Evolutionary conservation across 2,888 invertebrate genomes (phyloP), one percentile per base, ranked within the genome.

Genomic region (Allolobophora icterica): DNA sequence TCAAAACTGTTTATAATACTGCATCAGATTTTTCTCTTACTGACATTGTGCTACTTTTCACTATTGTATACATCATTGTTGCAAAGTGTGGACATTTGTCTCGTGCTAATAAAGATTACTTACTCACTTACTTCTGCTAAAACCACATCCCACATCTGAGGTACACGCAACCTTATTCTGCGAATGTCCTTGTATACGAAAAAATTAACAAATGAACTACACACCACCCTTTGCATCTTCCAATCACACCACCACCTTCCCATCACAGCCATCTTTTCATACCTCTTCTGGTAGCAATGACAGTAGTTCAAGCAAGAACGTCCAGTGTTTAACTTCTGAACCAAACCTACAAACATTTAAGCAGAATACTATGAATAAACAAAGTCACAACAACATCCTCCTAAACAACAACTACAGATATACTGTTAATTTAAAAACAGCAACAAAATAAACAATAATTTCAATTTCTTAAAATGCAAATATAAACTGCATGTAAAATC

Each of bases 281-380:
- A 98, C 97, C 96, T 99, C 99, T 96, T 99, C 99, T 11, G 99
- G 99, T 94, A 99, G 96, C 42, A 99, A 97, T 90, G 97, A 98
- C 93, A 99, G 96, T 93, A 99, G 97, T 96, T 99, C 98, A 93
- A 99, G 95, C 92, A 99, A 96, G 45, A 98, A 98, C 96, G 97
- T 97, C 93, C 97, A 96, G 42, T 96, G 95, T 87, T 95, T 94
- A 30, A 94, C 93, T 92, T 94, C 94, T 58, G 92, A 93, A 87
- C 95, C 95, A 94, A 95, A 95, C 92, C 95, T 95, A 92, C 6
- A 71, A 30, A 71, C 71, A 71, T 30, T n/a, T 30, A 17, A 11
- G n/a, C 71, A 71, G 30, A 71, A n/a, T 71, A 6, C 0, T n/a
- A 71, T 71, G 30, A 71, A 8, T 17, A 71, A 13, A 71, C 8